Percentiles rank a stretch among this genome's conserved stretches.
Conservation (phyloP, 2,888 invertebrate genomes). For the Altica lythri region DNA sequence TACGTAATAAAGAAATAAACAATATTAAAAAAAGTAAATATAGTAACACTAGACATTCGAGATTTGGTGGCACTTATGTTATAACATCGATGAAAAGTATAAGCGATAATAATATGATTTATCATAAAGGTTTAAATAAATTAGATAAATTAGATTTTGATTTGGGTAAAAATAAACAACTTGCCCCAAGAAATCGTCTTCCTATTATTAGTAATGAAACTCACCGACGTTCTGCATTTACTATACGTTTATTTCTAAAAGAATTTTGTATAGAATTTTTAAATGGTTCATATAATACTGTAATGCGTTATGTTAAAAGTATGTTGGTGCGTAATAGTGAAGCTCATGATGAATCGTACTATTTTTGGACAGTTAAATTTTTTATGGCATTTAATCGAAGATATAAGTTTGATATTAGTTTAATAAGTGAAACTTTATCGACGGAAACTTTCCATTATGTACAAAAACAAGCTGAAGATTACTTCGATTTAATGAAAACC, state of each 20-base stretch:
- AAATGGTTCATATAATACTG: constrained; percentile 87
- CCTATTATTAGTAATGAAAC: constrained; percentile 67
- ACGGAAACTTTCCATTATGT: constrained; percentile 92
- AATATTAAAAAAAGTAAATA: constrained; percentile 62
- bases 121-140: constrained; percentile 82
- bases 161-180: constrained; percentile 69
- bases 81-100: constrained; percentile 93
- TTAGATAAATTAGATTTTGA: constrained; percentile 80
- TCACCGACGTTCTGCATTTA: constrained; percentile 84
- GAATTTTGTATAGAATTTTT: constrained; percentile 94
- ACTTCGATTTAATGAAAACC: constrained; percentile 78
- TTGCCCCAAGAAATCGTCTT: constrained; percentile 77
- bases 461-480: constrained; percentile 88
- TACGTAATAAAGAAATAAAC: constrained; percentile 65
- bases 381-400: constrained; percentile 97
- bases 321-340: constrained; percentile 67
- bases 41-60: constrained; percentile 74
- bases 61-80: constrained; percentile 92
- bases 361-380: constrained; percentile 91
- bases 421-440: constrained; percentile 93
- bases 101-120: constrained; percentile 83
- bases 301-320: constrained; percentile 88
- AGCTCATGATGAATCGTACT: constrained; percentile 90
- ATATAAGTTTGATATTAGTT: constrained; percentile 83
- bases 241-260: constrained; percentile 86